Evolutionary conservation across 2,797 vertebrate genomes (phyloP).

Genomic region (Gephyroberyx darwinii): DNA sequence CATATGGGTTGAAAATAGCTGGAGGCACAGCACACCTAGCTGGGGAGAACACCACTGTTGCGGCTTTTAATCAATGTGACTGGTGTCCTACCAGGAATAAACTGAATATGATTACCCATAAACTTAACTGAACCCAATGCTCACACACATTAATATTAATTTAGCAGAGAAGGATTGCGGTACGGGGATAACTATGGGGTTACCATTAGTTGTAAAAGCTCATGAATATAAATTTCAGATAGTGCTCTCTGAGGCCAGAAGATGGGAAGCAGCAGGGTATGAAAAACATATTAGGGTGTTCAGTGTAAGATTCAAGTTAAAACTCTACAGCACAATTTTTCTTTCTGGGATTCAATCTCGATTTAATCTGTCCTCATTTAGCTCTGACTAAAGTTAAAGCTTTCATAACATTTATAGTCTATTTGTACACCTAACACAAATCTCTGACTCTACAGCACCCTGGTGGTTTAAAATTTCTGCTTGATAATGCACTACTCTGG

Average conservation of each 20-base stretch:
- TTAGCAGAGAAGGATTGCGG: conserved; percentile 79
- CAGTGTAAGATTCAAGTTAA: conserved; percentile 56
- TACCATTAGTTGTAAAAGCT: conserved; percentile 81
- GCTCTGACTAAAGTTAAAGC: conserved; percentile 23
- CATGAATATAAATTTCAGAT: conserved; percentile 80
- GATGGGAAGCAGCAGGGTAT: conserved; percentile 65
- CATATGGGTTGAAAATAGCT: conserved; percentile 76
- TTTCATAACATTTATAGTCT: conserved; percentile 8
- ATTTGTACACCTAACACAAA: conserved; percentile 22
- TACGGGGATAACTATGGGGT: conserved; percentile 77
- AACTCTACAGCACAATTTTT: conserved; percentile 44
- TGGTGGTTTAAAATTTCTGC: conserved; percentile 10
- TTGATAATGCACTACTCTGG: conserved; percentile 12
- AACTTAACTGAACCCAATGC: conserved; percentile 83
- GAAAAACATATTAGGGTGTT: conserved; percentile 70
- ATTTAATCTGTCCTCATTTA: conserved; percentile 50
- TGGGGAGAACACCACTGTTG: conserved; percentile 70
- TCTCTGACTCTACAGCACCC: conserved; percentile 9
- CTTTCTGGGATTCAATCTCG: conserved; percentile 50
- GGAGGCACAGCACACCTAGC: conserved; percentile 72
- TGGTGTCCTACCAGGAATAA: conserved; percentile 85
- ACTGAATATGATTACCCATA: conserved; percentile 87
- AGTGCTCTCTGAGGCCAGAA: conserved; percentile 66
- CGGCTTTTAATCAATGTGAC: conserved; percentile 84
- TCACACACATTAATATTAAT: conserved; percentile 86